Base-by-base conservation (phyloP, 2,888 invertebrate species). In the Deroplatys truncata region DNA sequence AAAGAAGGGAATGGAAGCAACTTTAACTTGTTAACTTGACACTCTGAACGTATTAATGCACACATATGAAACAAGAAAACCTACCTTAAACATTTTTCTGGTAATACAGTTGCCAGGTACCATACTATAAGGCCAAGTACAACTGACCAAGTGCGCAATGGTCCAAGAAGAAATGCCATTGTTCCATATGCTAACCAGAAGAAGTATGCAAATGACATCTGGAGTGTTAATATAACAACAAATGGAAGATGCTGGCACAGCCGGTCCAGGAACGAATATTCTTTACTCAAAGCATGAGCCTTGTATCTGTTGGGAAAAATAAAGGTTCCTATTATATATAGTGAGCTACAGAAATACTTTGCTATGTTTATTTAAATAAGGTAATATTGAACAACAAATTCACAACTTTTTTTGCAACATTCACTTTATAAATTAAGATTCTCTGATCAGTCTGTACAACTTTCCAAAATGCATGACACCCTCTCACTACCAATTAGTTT, bases 161-260 rank as follows among this genome's bases (percentile, higher is more conserved):
- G 97, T 88, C 97, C 97, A 90, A 98, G 94, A 89, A 97, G 91
- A 90, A 97, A 95, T 0, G 98, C 97, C 92, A 97, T 93, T 1
- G 96, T 96, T 16, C 98, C 98, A 93, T 98, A 98, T 28, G 97
- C 97, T 91, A 96, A 92, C 96, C 97, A 97, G 92, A 97, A 98
- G 92, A 97, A 96, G 92, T 97, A 97, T 0, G 96, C 96, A 93
- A 96, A 94, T 89, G 96, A 92, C 88, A 96, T 92, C 93, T 96
- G 96, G 90, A 96, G 93, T 28, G 94, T 93, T 90, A 96, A 92
- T 90, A 96, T 93, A 89, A 95, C 92, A 88, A 95, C 93, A 92
- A 96, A 96, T 9, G 96, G 95, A 35, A 94, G 88, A 91, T 94
- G 93, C 28, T 93, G 92, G 85, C 91, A 91, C 35, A 92, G 87